Percentiles rank a stretch among this genome's conserved stretches.
These are phyloP conservation scores for Thalassaphorura encarpata DNA, from an alignment of 1,140 invertebrate species.

Conservation along the genomic window DNA sequence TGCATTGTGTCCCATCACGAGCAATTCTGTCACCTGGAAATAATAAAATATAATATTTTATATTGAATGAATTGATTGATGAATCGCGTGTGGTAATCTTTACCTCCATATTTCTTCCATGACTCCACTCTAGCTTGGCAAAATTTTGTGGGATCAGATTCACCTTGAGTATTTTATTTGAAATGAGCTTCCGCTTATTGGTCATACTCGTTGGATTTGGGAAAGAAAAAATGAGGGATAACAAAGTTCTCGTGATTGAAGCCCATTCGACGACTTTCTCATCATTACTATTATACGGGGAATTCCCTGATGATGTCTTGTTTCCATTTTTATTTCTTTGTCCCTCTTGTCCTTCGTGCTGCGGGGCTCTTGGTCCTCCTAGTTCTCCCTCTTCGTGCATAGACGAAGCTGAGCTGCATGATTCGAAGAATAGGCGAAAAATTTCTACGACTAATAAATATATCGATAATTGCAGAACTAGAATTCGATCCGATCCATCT, in stretches of 20 bases:
- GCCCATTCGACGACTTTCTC: too few species aligned
- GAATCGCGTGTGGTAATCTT: not conserved
- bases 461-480: constrained; percentile 6
- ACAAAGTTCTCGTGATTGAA: too few species aligned
- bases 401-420: constrained; percentile 9
- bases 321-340: not conserved
- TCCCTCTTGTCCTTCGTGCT: not conserved
- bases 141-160: constrained; percentile 12
- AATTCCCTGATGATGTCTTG: too few species aligned
- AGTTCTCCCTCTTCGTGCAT: not conserved
- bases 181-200: not conserved
- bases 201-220: not conserved
- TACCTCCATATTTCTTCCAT: constrained; percentile 9
- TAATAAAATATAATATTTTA: not conserved
- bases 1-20: constrained; percentile 20
- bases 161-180: not conserved
- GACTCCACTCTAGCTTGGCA: constrained; percentile 10
- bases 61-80: not conserved
- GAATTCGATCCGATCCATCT: too few species aligned
- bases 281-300: too few species aligned
- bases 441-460: constrained; percentile 22
- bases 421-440: constrained; percentile 24
- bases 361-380: not conserved
- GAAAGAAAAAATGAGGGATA: too few species aligned
- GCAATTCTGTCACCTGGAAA: constrained; percentile 19